A percentile compares a stretch with the other conserved stretches of the same genome.
Conservation (phyloP, 92 coral and sea anemone species). For the Micromussa lordhowensis region DNA sequence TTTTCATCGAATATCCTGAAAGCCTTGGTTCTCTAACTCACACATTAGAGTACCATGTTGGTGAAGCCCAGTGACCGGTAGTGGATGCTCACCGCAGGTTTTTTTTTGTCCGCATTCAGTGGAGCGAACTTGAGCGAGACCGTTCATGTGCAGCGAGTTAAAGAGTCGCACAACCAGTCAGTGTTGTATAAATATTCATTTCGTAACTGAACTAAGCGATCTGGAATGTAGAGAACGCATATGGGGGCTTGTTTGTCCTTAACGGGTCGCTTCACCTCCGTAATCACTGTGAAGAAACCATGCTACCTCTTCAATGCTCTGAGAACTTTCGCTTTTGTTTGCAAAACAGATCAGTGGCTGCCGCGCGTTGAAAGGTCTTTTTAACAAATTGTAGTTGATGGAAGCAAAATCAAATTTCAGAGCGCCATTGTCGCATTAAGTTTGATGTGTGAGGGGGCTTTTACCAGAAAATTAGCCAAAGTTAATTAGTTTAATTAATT, state of each 20-base stretch:
- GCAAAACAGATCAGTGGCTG: background rate
- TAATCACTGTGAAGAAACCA: background rate
- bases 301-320: background rate
- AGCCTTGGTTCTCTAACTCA: background rate
- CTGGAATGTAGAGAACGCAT: slow-evolving; percentile 51
- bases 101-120: slow-evolving; percentile 4
- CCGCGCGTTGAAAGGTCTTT: background rate
- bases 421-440: slow-evolving; percentile 1
- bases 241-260: slow-evolving; percentile 29
- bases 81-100: background rate
- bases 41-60: background rate
- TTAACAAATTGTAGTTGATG: background rate
- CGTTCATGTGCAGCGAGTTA: slow-evolving; percentile 36
- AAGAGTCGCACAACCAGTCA: slow-evolving; percentile 16
- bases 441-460: background rate
- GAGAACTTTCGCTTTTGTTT: too few species aligned
- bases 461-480: slow-evolving; percentile 23
- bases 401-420: background rate
- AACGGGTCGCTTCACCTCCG: slow-evolving; percentile 41
- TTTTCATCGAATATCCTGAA: background rate
- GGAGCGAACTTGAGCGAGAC: slow-evolving; percentile 38
- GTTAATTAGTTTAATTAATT: slow-evolving; percentile 23
- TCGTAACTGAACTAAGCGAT: slow-evolving; percentile 55
- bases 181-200: slow-evolving; percentile 43
- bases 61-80: background rate